A percentile compares a stretch with the other conserved stretches of the same genome.
These are phyloP conservation scores for Crepidodera aurea DNA, from an alignment of 2,888 invertebrate species.

Conservation along the genomic window DNA sequence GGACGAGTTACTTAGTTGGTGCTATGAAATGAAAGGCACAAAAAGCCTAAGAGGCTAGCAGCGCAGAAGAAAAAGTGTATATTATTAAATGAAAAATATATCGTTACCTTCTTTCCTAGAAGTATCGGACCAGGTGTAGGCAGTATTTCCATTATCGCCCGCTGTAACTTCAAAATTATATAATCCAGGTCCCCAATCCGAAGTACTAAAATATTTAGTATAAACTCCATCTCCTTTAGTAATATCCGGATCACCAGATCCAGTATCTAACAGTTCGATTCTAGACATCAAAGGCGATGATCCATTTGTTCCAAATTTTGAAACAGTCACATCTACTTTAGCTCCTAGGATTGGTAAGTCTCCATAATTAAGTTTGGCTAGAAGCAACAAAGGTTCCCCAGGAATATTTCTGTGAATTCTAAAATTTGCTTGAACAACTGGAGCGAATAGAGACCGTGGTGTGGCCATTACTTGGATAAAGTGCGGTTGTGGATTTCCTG, in stretches of 20 bases:
- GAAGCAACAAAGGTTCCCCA: constrained; percentile 62
- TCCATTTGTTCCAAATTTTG: constrained; percentile 56
- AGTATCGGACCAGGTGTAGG: constrained; percentile 62
- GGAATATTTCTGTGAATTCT: constrained; percentile 60
- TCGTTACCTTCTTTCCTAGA: constrained; percentile 50
- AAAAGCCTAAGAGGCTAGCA: no score
- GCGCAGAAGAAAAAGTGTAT: no score
- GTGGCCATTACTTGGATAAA: constrained; percentile 69
- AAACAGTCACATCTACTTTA: constrained; percentile 65
- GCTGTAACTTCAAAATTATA: constrained; percentile 65
- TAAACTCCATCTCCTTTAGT: constrained; percentile 72
- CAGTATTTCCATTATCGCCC: constrained; percentile 66
- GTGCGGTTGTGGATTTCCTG: constrained; percentile 69
- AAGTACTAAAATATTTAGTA: constrained; percentile 68
- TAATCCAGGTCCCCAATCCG: constrained; percentile 61
- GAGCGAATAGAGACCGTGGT: constrained; percentile 60
- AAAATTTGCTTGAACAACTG: constrained; percentile 62
- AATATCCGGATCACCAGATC: constrained; percentile 72
- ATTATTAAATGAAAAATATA: no score
- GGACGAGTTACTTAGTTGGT: no score
- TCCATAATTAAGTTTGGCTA: constrained; percentile 66
- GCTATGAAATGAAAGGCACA: no score
- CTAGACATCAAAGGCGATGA: constrained; percentile 56
- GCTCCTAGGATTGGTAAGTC: constrained; percentile 67
- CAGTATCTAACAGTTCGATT: constrained; percentile 67